phyloP scores from a whole-genome alignment of 2,888 invertebrate genomes.

The Odontomyia ornata region DNA sequence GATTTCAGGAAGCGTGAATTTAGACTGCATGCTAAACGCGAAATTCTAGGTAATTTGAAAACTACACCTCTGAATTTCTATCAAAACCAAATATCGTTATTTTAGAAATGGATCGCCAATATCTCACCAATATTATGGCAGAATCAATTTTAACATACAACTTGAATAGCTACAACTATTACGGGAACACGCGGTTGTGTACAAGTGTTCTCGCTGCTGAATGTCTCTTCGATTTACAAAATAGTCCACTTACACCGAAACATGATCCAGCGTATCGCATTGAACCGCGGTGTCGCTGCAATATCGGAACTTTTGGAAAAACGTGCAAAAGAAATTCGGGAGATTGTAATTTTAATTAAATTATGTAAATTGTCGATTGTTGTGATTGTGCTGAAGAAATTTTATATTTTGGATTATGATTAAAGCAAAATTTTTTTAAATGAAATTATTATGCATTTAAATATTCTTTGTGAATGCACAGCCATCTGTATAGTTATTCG shows the following conservation, averaged over 20 bases:
- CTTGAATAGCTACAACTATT: conserved; percentile 58
- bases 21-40: conserved; percentile 57
- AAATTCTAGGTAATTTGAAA: conserved; percentile 54
- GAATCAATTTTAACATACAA: conserved; percentile 59
- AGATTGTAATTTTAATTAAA: background rate
- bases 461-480: too few species aligned
- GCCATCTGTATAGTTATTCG: too few species aligned
- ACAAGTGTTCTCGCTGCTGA: conserved; percentile 58
- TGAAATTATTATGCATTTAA: too few species aligned
- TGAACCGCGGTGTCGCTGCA: conserved; percentile 31
- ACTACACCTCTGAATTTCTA: too few species aligned
- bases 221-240: conserved; percentile 58
- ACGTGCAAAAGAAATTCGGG: background rate
- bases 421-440: too few species aligned
- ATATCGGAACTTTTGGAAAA: background rate
- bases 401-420: too few species aligned
- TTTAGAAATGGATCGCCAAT: conserved; percentile 57
- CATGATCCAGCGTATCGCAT: conserved; percentile 33
- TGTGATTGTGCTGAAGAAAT: background rate
- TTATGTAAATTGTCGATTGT: background rate
- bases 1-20: conserved; percentile 58
- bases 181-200: conserved; percentile 56
- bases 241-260: conserved; percentile 54
- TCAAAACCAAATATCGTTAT: background rate
- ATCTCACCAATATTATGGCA: conserved; percentile 57